A percentile compares a stretch with the other conserved stretches of the same genome.
phyloP scores from a whole-genome alignment of 2,797 vertebrate genomes.

The Sebastes aleutianus region DNA sequence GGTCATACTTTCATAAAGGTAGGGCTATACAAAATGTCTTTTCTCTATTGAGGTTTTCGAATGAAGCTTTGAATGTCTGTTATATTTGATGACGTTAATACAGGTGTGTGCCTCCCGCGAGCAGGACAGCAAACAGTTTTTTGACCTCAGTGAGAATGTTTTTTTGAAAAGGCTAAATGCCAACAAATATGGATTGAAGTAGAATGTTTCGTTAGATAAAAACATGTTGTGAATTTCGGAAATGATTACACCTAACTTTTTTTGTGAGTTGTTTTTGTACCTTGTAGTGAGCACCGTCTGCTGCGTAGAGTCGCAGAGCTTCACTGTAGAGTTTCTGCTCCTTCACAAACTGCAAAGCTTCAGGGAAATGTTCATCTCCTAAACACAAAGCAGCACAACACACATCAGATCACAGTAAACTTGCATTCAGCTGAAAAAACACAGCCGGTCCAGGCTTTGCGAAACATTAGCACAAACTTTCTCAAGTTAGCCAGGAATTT shows the following conservation, averaged over 20 bases:
- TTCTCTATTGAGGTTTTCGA: too few species aligned
- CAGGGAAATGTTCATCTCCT: slow-evolving; percentile 92
- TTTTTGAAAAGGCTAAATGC: too few species aligned
- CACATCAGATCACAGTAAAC: neutral
- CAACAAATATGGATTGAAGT: too few species aligned
- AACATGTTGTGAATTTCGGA: too few species aligned
- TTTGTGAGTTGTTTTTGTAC: slow-evolving; percentile 58
- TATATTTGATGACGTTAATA: fast-evolving
- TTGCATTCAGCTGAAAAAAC: neutral
- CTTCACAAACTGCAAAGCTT: slow-evolving; percentile 92
- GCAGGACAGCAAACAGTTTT: too few species aligned
- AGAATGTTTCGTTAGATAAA: too few species aligned
- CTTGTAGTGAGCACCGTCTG: slow-evolving; percentile 85
- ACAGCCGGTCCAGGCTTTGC: neutral
- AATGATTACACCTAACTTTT: too few species aligned
- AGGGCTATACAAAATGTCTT: too few species aligned
- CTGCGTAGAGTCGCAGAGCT: slow-evolving; percentile 87
- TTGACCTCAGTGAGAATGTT: too few species aligned
- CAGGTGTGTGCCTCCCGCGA: too few species aligned
- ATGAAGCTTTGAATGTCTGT: too few species aligned
- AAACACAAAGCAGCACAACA: slow-evolving; percentile 1
- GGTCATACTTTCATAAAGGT: neutral
- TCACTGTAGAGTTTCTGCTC: slow-evolving; percentile 91
- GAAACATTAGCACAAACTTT: neutral
- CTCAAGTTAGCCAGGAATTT: neutral